Percentiles rank a stretch among this genome's conserved stretches.
Evolutionary conservation across 1,140 invertebrate genomes (phyloP).

Genomic region (Andricus grossulariae): DNA sequence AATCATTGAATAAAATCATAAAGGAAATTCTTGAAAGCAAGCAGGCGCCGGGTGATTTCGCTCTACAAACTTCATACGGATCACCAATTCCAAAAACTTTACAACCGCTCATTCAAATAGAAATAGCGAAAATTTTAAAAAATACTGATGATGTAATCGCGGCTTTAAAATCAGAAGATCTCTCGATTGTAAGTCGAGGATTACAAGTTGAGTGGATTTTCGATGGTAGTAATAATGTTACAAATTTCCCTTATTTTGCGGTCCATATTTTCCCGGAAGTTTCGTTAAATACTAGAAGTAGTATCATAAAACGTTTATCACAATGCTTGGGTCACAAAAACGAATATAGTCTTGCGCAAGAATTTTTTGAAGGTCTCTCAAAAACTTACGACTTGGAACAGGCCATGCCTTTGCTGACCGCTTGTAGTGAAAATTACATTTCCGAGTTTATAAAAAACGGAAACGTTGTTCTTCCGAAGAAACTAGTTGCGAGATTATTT

Average conservation of each 20-base stretch:
- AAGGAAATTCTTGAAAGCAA: constrained; percentile 35
- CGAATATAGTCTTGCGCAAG: constrained; percentile 43
- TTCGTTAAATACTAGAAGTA: constrained; percentile 53
- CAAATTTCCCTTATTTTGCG: constrained; percentile 56
- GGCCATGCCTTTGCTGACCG: constrained; percentile 50
- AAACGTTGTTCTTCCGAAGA: constrained; percentile 37
- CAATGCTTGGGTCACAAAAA: constrained; percentile 35
- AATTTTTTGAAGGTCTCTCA: constrained; percentile 48
- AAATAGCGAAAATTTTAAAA: constrained; percentile 52
- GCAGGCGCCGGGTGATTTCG: background rate
- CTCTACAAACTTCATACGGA: background rate
- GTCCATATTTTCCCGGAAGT: constrained; percentile 53
- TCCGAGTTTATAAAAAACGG: constrained; percentile 38
- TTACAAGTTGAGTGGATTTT: constrained; percentile 60
- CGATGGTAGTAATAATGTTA: constrained; percentile 41
- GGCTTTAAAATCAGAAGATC: constrained; percentile 58
- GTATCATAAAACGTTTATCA: constrained; percentile 55
- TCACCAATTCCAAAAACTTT: constrained; percentile 47
- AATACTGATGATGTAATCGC: constrained; percentile 47
- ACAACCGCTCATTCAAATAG: constrained; percentile 45
- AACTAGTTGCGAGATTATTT: constrained; percentile 49
- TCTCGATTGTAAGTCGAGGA: constrained; percentile 54
- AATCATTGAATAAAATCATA: constrained; percentile 50
- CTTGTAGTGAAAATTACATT: constrained; percentile 54
- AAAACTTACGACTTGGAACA: constrained; percentile 46